Percentiles rank a stretch among this genome's conserved stretches.
phyloP scores from a whole-genome alignment of 2,797 vertebrate genomes.

The Tragopan temminckii region DNA sequence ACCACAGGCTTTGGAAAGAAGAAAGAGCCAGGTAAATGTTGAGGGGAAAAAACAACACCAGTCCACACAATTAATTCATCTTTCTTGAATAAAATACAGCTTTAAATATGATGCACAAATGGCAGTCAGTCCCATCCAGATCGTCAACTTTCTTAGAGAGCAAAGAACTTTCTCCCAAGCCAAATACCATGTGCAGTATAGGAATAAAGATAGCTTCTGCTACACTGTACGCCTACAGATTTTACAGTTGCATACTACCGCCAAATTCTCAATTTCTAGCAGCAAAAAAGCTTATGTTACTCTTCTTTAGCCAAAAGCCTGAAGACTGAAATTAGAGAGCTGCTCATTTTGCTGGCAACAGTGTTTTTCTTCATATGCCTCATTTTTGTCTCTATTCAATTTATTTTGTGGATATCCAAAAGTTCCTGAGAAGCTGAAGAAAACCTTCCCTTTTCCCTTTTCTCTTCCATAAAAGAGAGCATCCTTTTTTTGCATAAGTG shows the following conservation, averaged over 20 bases:
- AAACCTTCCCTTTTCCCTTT: background rate
- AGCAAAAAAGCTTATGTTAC: constrained; percentile 60
- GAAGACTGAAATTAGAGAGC: constrained; percentile 39
- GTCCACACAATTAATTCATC: background rate
- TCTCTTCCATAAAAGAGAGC: background rate
- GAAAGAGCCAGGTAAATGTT: background rate
- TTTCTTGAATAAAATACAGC: background rate
- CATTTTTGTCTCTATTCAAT: background rate
- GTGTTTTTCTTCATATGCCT: background rate
- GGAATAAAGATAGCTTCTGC: constrained; percentile 65
- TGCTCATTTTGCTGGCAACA: constrained; percentile 63
- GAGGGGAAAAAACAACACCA: background rate
- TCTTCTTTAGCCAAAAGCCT: constrained; percentile 54
- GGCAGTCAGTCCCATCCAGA: constrained; percentile 13
- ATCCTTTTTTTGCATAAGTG: background rate
- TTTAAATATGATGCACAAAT: constrained; percentile 22
- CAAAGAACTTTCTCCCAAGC: constrained; percentile 16
- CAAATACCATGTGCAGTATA: constrained; percentile 63
- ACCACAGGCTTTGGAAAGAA: constrained; percentile 41
- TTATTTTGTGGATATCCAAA: background rate
- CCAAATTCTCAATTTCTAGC: constrained; percentile 63
- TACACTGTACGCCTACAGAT: constrained; percentile 64
- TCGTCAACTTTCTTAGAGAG: constrained; percentile 19
- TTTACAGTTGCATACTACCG: constrained; percentile 59
- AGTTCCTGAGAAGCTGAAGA: background rate